phyloP scores from a whole-genome alignment of 2,113 vertebrate species.

The Stomatorhinus ivindoensis region DNA sequence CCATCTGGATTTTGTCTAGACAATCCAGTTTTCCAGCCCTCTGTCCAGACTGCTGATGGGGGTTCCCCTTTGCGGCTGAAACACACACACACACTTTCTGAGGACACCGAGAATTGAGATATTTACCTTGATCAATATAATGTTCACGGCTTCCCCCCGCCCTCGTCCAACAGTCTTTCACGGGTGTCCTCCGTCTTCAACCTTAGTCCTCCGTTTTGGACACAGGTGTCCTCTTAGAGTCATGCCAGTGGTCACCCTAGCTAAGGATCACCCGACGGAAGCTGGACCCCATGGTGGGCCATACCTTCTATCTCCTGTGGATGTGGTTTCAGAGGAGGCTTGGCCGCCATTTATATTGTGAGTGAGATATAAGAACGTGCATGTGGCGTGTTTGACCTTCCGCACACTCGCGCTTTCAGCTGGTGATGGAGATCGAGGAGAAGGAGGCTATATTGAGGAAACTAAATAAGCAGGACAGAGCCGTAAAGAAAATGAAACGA shows the following conservation, averaged over 20 bases:
- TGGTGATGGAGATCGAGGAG: constrained; percentile 48
- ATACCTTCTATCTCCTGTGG: background rate
- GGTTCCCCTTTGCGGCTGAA: background rate
- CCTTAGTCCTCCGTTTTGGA: background rate
- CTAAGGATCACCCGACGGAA: background rate
- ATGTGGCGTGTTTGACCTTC: background rate
- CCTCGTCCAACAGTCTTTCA: background rate
- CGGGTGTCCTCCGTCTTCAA: background rate
- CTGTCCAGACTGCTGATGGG: background rate
- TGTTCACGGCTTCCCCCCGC: background rate
- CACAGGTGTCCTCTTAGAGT: background rate
- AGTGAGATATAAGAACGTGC: background rate
- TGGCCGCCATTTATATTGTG: background rate
- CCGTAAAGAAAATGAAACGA: constrained; percentile 60
- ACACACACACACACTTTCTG: background rate
- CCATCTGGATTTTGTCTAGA: background rate
- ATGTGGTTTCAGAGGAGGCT: background rate
- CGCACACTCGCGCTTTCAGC: constrained; percentile 36
- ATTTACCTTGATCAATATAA: background rate
- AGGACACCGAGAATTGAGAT: background rate
- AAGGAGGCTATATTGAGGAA: constrained; percentile 47
- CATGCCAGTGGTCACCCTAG: background rate
- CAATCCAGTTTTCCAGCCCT: background rate
- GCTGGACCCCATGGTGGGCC: background rate
- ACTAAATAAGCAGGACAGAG: constrained; percentile 51